Evolutionary conservation across 1,140 invertebrate species (phyloP).

Genomic region (Papilio polytes): DNA sequence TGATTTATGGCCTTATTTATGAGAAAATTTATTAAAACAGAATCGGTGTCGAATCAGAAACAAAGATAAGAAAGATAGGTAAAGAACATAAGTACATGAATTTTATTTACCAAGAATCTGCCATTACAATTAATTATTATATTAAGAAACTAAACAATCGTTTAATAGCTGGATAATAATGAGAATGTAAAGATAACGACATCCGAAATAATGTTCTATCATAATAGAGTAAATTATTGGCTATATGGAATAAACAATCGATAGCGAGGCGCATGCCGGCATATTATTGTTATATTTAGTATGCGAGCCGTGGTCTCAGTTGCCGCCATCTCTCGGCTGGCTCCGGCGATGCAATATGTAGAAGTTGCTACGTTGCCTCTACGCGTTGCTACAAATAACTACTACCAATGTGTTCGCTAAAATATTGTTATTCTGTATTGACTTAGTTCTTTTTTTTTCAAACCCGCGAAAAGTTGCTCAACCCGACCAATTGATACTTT

Average conservation of each 20-base stretch:
- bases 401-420: background rate
- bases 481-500: background rate
- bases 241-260: slow-evolving; percentile 22
- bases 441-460: background rate
- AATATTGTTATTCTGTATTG: background rate
- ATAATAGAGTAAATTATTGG: background rate
- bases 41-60: background rate
- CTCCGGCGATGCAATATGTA: slow-evolving; percentile 64
- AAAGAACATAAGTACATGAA: background rate
- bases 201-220: background rate
- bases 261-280: slow-evolving; percentile 26
- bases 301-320: slow-evolving; percentile 55
- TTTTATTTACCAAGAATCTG: background rate
- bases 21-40: background rate
- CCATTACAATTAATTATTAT: background rate
- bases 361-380: slow-evolving; percentile 62
- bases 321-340: slow-evolving; percentile 47
- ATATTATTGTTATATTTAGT: slow-evolving; percentile 52
- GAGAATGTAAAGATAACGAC: background rate
- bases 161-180: background rate
- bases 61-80: background rate
- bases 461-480: background rate
- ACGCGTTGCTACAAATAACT: background rate
- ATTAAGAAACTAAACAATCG: no score
- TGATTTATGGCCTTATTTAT: slow-evolving; percentile 24